Evolutionary conservation across 2,888 invertebrate genomes (phyloP), one percentile per base, ranked within the genome.

Genomic region (Penaeus monodon): DNA sequence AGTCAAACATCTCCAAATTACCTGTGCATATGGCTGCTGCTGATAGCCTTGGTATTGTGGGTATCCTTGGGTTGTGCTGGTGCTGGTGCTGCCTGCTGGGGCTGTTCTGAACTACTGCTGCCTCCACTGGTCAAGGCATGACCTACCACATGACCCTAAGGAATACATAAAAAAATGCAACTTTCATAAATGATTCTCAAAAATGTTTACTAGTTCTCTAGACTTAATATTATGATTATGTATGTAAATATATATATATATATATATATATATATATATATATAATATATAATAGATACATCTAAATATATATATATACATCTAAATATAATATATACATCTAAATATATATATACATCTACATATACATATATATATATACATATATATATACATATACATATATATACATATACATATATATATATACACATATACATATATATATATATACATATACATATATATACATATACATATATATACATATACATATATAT

Each of bases 91-190:
- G 70, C 93, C 92, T n/a, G 93, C 92, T 66, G 92, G 91, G 88
- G 91, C 92, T 81, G 84, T 10, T 85, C 79, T 92, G 93, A 81
- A 92, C 93, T 91, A 92, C 93, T 93, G 87, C 93, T 91, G 63
- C 95, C 95, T 89, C 95, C 94, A 70, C 98, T 97, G 88, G 97
- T 97, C 90, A 99, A 91, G 79, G 97, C 98, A 92, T 96, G 96
- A 88, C 99, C 99, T 73, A 98, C 94, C 65, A 97, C 95, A 91
- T 99, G 98, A 88, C 99, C 99, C 90, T 90, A 64, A 12, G 29
- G 27, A 38, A 66, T 73, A 29, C 27, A 38, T 73, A 38, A 33
- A 29, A n/a, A 33, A 33, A 29, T 68, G 22, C 33, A 24, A 10
- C 29, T 38, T 29, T 14, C 22, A 33, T 24, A n/a, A 20, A 27